Base-by-base conservation (phyloP, 1,140 invertebrate genomes). In the Papilio dardanus region DNA sequence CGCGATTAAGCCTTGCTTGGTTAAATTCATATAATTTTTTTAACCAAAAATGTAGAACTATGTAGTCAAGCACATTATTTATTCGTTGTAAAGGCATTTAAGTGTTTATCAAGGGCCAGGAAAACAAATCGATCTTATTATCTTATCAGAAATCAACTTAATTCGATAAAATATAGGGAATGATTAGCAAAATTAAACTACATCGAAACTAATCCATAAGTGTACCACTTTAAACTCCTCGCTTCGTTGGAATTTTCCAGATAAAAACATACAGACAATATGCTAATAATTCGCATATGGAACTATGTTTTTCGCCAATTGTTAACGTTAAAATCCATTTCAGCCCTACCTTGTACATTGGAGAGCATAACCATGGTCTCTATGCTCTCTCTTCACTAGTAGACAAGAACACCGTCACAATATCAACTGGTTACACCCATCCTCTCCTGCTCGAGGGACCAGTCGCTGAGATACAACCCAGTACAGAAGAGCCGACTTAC, bases 381-480 rank as follows among this genome's bases (percentile, higher is more conserved):
- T 99, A 99, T 92, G 99, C 98, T 0, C 88, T 99, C 50, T 97
- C 97, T 3, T 98, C 98, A 0, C 92, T 99, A 28, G 98, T 98
- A 0, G 98, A 99, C 93, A 96, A 97, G 82, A 96, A 96, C 75
- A 96, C 95, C 10, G 95, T 96, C 12, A 96, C 96, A 8, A 96
- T 97, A 89, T 95, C 95, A 0, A 94, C 95, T 1, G 94, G 94
- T 6, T 94, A 95, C 74, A 84, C 93, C 16, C 95, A 94, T 24
- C 95, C 95, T 0, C 89, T 96, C 28, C 89, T 97, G 8, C 83
- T 97, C 0, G 96, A 96, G 85, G 97, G 97, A 0, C 96, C 96
- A 0, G 78, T 79, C 65, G 85, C 74, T 74, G 86, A 79, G 71
- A 88, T 74, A 4, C 62, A 84, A 31, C 58, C 79, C 19, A 79